These are phyloP conservation scores for Drosophila saltans DNA, from an alignment of 1,140 invertebrate genomes.

Conservation along the genomic window DNA sequence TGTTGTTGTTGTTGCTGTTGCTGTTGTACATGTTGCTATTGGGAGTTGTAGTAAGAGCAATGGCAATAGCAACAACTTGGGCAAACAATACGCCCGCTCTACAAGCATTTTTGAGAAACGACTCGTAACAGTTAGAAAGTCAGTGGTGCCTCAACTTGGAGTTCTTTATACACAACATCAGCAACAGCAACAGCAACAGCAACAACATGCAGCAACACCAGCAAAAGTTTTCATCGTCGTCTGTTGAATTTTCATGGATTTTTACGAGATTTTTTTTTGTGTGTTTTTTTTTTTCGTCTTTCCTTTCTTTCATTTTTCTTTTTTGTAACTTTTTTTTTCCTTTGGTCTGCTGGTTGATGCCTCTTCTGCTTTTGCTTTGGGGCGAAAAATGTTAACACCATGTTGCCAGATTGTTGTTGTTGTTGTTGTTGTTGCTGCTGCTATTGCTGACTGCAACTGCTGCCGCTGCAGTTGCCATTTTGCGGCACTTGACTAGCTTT, in stretches of 20 bases:
- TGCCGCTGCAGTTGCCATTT: conserved; percentile 37
- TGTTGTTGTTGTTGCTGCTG: conserved; percentile 32
- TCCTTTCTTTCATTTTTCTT: neutral
- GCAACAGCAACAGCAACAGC: conserved; percentile 16
- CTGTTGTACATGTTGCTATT: conserved; percentile 36
- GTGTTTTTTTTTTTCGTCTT: neutral
- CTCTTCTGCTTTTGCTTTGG: conserved; percentile 51
- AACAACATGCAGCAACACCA: conserved; percentile 4
- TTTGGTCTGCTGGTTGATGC: conserved; percentile 27
- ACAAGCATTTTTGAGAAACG: conserved; percentile 66
- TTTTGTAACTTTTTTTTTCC: conserved; percentile 4
- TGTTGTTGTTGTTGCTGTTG: conserved; percentile 30
- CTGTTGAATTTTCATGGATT: conserved; percentile 79
- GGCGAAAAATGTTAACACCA: conserved; percentile 78
- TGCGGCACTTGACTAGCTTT: conserved; percentile 70
- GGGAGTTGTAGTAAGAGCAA: conserved; percentile 42
- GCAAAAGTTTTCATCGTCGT: conserved; percentile 63
- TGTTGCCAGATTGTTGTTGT: conserved; percentile 57
- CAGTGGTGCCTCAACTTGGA: conserved; percentile 52
- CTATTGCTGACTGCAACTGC: conserved; percentile 42
- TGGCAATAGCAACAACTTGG: conserved; percentile 57
- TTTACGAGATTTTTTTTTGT: conserved; percentile 64
- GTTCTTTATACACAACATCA: conserved; percentile 54
- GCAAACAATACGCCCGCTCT: conserved; percentile 70
- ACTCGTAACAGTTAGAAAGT: conserved; percentile 77